Percentiles rank a stretch among this genome's conserved stretches.
Conservation (phyloP, 2,888 invertebrate species). For the Baccha elongata region DNA sequence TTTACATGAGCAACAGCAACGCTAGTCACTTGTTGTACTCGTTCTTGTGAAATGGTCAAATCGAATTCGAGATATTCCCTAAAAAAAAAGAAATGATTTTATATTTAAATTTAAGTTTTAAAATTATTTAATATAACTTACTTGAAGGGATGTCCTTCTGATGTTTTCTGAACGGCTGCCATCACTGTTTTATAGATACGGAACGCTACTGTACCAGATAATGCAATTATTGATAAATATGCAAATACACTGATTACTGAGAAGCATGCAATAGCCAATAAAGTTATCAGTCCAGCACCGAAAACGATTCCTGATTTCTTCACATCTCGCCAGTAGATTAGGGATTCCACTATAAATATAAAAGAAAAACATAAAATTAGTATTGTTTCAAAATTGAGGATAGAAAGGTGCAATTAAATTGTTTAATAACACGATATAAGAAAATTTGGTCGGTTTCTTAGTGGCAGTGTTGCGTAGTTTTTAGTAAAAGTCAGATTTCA, state of each 20-base stretch:
- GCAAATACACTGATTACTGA: slow-evolving; percentile 97
- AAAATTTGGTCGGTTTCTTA: too few relatives aligned
- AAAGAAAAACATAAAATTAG: slow-evolving; percentile 74
- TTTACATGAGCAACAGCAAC: slow-evolving; percentile 94
- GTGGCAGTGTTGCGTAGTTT: too few relatives aligned
- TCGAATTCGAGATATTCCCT: slow-evolving; percentile 94
- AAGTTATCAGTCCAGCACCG: slow-evolving; percentile 93
- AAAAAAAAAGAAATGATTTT: slow-evolving; percentile 75
- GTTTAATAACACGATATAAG: too few relatives aligned
- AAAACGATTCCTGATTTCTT: slow-evolving; percentile 97
- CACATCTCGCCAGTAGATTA: slow-evolving; percentile 99
- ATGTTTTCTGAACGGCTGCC: slow-evolving; percentile 97
- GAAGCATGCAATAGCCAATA: slow-evolving; percentile 96
- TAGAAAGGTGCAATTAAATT: too few relatives aligned
- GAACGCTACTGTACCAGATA: slow-evolving; percentile 95
- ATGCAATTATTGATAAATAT: slow-evolving; percentile 93
- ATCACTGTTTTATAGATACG: slow-evolving; percentile 97
- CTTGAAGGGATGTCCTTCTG: slow-evolving; percentile 99
- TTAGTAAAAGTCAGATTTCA: too few relatives aligned
- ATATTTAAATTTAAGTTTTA: background rate
- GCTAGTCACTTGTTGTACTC: slow-evolving; percentile 94
- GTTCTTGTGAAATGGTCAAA: slow-evolving; percentile 93
- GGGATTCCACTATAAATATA: slow-evolving; percentile 91
- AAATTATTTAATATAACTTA: slow-evolving; percentile 83
- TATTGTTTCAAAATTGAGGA: too few relatives aligned